These are phyloP conservation scores for Terrapene triunguis DNA, from an alignment of 2,113 vertebrate genomes.

Conservation along the genomic window DNA sequence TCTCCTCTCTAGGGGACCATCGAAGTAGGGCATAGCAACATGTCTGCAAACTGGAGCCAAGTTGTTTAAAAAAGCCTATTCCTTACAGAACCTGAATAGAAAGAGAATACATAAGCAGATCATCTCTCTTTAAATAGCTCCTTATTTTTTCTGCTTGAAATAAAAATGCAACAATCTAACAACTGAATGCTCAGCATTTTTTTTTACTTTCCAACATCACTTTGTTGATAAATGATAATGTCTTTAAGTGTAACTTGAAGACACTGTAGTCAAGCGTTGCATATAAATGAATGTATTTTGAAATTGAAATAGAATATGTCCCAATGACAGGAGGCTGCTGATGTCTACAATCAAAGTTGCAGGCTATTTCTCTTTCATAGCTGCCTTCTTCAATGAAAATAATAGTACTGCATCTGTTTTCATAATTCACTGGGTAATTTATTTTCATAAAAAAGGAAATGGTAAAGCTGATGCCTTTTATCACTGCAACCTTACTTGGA, in stretches of 20 bases:
- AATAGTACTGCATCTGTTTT: not conserved
- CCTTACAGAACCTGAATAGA: rapidly evolving
- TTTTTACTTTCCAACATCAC: not conserved
- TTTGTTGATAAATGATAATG: not conserved
- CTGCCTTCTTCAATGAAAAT: not conserved
- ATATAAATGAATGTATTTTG: not conserved
- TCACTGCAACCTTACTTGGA: not conserved
- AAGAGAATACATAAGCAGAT: not conserved
- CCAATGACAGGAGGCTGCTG: rapidly evolving
- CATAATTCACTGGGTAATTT: not conserved
- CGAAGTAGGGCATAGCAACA: not conserved
- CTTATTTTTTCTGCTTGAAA: not conserved
- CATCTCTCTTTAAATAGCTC: not conserved
- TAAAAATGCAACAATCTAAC: not conserved
- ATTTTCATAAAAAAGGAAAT: not conserved
- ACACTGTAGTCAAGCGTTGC: not conserved
- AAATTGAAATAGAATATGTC: not conserved
- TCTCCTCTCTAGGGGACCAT: not conserved
- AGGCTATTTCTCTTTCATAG: not conserved
- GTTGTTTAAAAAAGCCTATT: not conserved
- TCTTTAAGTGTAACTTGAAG: not conserved
- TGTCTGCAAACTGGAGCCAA: not conserved
- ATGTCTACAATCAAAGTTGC: not conserved
- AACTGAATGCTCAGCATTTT: not conserved
- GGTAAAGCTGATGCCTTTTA: not conserved